phyloP scores from a whole-genome alignment of 2,888 invertebrate species.

The Calliphora vomitoria region DNA sequence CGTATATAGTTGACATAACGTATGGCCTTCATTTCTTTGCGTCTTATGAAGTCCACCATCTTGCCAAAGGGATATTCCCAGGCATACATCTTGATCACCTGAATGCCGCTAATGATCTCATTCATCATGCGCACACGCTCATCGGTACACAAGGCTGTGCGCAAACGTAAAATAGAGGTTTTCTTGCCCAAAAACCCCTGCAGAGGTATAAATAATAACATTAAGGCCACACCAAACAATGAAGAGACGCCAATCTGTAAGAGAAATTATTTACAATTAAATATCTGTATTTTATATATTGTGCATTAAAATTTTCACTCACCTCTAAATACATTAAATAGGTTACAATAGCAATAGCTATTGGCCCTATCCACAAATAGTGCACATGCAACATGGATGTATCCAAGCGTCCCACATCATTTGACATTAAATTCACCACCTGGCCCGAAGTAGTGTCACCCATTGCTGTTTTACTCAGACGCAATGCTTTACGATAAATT shows the following conservation, averaged over 20 bases:
- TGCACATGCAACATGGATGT: slow-evolving; percentile 93
- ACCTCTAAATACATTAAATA: slow-evolving; percentile 88
- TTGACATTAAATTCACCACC: slow-evolving; percentile 95
- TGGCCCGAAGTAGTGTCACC: slow-evolving; percentile 90
- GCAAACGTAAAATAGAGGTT: slow-evolving; percentile 89
- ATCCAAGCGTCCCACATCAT: slow-evolving; percentile 91
- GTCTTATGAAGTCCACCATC: slow-evolving; percentile 88
- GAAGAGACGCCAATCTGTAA: slow-evolving; percentile 86
- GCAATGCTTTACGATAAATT: slow-evolving; percentile 88
- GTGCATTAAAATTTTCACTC: slow-evolving; percentile 26
- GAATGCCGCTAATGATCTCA: slow-evolving; percentile 94
- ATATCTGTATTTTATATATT: neutral
- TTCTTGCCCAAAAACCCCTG: slow-evolving; percentile 92
- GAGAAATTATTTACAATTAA: neutral
- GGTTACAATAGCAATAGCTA: slow-evolving; percentile 91
- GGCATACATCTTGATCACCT: slow-evolving; percentile 98
- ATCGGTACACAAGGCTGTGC: slow-evolving; percentile 94
- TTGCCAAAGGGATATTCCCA: slow-evolving; percentile 95
- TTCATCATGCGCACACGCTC: slow-evolving; percentile 95
- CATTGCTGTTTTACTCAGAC: slow-evolving; percentile 89
- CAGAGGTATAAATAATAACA: slow-evolving; percentile 89
- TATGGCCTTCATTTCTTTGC: slow-evolving; percentile 87
- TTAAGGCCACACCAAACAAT: slow-evolving; percentile 86
- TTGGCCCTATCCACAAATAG: slow-evolving; percentile 95
- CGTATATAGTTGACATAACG: slow-evolving; percentile 90